Evolutionary conservation across 2,113 vertebrate species (phyloP).

Genomic region (Grantiella picta): DNA sequence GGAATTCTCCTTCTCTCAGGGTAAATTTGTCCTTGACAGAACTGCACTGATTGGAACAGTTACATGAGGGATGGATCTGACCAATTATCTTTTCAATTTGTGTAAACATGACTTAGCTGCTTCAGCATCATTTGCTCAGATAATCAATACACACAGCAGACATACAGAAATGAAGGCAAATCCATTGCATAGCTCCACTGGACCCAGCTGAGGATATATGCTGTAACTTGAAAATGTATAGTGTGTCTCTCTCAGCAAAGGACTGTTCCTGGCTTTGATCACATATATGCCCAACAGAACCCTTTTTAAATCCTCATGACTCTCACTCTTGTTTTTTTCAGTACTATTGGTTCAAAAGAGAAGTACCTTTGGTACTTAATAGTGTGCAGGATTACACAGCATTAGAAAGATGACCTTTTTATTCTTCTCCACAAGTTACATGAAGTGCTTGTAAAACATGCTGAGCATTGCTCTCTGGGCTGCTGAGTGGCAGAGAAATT

Average conservation of each 20-base stretch:
- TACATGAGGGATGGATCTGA: neutral
- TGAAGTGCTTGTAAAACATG: conserved; percentile 53
- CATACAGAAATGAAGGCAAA: neutral
- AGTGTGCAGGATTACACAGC: neutral
- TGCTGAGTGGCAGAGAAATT: conserved; percentile 47
- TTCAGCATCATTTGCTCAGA: neutral
- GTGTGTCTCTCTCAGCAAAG: neutral
- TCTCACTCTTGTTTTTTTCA: neutral
- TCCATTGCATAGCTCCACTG: neutral
- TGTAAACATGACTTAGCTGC: neutral
- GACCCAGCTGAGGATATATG: neutral
- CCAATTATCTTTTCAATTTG: conserved; percentile 3
- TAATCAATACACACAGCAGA: neutral
- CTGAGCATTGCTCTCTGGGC: conserved; percentile 3
- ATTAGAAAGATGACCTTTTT: conserved; percentile 43
- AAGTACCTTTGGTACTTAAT: neutral
- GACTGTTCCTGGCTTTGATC: neutral
- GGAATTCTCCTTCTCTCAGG: neutral
- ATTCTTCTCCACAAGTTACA: neutral
- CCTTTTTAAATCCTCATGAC: neutral
- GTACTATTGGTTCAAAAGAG: neutral
- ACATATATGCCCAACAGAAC: neutral
- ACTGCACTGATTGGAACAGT: neutral
- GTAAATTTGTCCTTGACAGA: neutral
- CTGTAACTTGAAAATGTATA: neutral